Evolutionary conservation across 2,113 vertebrate species (phyloP).

Genomic region (Pogona vitticeps): DNA sequence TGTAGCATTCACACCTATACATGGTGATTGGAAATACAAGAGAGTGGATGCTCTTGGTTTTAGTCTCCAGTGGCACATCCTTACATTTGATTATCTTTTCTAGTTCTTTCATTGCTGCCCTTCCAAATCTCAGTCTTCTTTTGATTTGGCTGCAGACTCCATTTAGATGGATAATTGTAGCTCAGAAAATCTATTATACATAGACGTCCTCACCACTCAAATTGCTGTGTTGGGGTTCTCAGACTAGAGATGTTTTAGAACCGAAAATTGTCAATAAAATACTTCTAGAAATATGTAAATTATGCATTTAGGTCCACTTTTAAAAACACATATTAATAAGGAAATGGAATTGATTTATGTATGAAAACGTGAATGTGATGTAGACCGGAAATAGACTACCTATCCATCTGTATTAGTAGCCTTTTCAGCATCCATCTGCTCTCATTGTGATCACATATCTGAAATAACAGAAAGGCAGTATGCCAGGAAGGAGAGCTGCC

Average conservation of each 20-base stretch:
- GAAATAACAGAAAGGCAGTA: conserved; percentile 2
- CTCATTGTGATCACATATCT: background rate
- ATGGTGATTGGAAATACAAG: no score
- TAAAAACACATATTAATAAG: background rate
- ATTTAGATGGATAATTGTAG: background rate
- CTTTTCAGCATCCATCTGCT: background rate
- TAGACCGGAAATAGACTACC: background rate
- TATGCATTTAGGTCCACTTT: background rate
- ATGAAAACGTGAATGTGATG: background rate
- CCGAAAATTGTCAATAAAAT: background rate
- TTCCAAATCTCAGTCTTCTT: no score
- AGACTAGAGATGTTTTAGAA: background rate
- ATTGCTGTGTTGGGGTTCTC: background rate
- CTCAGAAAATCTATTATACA: background rate
- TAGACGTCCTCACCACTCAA: background rate
- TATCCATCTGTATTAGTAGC: background rate
- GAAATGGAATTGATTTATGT: background rate
- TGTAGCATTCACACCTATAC: no score
- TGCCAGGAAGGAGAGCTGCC: background rate
- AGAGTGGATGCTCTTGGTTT: no score
- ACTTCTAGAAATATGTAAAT: background rate
- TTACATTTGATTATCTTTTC: no score
- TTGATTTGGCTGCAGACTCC: no score
- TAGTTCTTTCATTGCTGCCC: no score
- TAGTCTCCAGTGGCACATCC: no score